These are phyloP conservation scores for Ischnura elegans DNA, from an alignment of 2,888 invertebrate species.

Conservation along the genomic window DNA sequence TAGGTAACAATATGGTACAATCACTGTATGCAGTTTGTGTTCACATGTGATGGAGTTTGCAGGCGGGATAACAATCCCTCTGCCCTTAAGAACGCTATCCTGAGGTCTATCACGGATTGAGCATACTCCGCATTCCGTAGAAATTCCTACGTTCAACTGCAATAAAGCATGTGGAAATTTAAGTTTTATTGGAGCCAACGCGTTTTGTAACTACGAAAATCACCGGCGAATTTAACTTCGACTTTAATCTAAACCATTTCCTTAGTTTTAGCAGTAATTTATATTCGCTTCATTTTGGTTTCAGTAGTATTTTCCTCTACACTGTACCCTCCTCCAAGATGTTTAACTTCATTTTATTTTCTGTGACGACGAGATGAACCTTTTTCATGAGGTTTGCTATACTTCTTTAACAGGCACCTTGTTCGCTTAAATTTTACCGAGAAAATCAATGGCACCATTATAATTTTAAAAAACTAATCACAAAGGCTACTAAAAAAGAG, in stretches of 20 bases:
- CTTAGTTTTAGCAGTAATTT: neutral
- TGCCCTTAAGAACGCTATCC: neutral
- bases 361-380: too few species aligned
- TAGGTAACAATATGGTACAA: conserved; percentile 57
- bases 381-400: too few species aligned
- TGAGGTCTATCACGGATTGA: neutral
- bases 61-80: neutral
- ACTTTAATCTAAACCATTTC: neutral
- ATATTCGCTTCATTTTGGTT: too few species aligned
- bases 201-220: neutral
- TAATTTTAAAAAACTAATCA: too few species aligned
- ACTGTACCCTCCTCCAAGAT: too few species aligned
- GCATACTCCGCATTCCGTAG: neutral
- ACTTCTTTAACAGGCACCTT: too few species aligned
- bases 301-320: too few species aligned
- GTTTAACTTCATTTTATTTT: too few species aligned
- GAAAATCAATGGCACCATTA: too few species aligned
- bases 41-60: neutral
- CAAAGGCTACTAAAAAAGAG: too few species aligned
- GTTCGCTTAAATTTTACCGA: too few species aligned
- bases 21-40: conserved; percentile 30
- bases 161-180: neutral
- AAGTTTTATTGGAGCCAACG: neutral
- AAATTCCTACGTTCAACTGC: neutral
- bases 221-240: neutral